Evolutionary conservation across 2,113 vertebrate genomes (phyloP), one percentile per base, ranked within the genome.

Genomic region (Pteropus alecto): DNA sequence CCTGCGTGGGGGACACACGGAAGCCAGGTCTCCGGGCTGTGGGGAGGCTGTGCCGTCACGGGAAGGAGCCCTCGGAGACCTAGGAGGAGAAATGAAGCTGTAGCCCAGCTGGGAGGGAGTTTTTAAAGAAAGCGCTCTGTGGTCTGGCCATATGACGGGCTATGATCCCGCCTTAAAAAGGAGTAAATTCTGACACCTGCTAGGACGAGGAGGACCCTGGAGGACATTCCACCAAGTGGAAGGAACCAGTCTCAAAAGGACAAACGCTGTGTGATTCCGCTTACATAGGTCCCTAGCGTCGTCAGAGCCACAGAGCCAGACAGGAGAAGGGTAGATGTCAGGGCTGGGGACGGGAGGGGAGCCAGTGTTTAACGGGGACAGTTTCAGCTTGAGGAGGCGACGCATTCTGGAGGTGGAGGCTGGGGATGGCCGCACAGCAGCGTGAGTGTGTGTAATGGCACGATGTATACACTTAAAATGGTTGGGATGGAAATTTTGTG

Each of bases 1-100:
- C 6, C 21, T 2, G 0, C 0, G 0, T 28, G 30, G 6, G 8
- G 51, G 26, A 18, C 8, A 0, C 3, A 0, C 5, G 21, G 85
- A 38, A 22, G 65, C 46, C 0, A 0, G 54, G 21, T 56, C 8
- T 0, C 14, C 9, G 16, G 35, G 88, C 76, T 43, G 8, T n/a
- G 3, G 54, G 74, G 35, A 18, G 10, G 21, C 35, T 48, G 46
- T 22, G 70, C 61, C 38, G 9, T 60, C 38, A 10, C 0, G 21
- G 73, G 60, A 35, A 19, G 41, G 26, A 30, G n/a, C 18, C 10
- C 3, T 3, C 13, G 3, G 38, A 30, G 67, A 10, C 10, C 4
- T 0, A 1, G n/a, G 11, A 51, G 67, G 84, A 76, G 35, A 79
- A 33, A 3, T 43, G 43, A 15, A 46, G 46, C 35, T 0, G 0